These are phyloP conservation scores for Ondatra zibethicus DNA, from an alignment of 2,113 vertebrate species.

Conservation along the genomic window DNA sequence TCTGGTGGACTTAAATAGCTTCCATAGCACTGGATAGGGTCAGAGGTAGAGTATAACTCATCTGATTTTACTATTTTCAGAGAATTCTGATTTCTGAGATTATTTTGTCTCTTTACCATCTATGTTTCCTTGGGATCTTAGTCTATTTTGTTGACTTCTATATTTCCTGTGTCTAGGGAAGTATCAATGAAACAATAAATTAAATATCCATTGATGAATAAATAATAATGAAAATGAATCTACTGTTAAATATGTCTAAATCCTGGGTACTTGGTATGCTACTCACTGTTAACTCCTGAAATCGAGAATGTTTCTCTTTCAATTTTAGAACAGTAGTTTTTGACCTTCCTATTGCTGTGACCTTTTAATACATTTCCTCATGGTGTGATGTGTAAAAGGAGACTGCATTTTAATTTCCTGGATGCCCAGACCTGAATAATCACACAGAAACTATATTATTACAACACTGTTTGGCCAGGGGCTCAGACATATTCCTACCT, in stretches of 20 bases:
- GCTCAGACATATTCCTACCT: too few relatives aligned
- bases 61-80: background rate
- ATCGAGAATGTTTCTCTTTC: background rate
- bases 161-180: background rate
- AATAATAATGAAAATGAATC: background rate
- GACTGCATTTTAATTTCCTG: too few relatives aligned
- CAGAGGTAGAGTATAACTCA: background rate
- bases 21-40: background rate
- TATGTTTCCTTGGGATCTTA: background rate
- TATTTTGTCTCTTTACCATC: background rate
- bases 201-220: background rate
- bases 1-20: background rate
- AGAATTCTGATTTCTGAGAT: background rate
- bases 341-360: background rate
- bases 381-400: background rate
- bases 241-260: background rate
- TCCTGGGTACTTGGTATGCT: background rate
- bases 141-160: background rate
- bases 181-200: background rate
- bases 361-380: background rate
- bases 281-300: slow-evolving; percentile 5
- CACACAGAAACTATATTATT: too few relatives aligned
- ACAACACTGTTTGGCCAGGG: too few relatives aligned
- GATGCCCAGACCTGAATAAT: too few relatives aligned
- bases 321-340: background rate